These are phyloP conservation scores for Onychomys arenicola DNA, from an alignment of 2,797 vertebrate species.

Conservation along the genomic window DNA sequence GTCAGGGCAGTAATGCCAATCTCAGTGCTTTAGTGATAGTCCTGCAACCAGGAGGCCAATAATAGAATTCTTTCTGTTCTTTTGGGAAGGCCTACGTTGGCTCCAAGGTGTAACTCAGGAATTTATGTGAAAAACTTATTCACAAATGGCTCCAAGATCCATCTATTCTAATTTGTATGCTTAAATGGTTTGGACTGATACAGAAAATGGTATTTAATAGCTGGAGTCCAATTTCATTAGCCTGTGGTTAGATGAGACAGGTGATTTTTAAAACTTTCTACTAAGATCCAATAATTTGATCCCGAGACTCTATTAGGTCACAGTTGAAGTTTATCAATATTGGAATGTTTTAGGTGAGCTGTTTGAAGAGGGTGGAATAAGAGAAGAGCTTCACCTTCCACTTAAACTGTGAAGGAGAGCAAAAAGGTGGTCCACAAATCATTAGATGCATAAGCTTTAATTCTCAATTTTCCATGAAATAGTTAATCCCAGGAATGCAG, in stretches of 20 bases:
- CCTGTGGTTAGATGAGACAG: constrained; percentile 11
- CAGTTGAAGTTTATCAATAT: background rate
- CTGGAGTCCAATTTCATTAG: constrained; percentile 47
- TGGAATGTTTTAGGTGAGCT: constrained; percentile 38
- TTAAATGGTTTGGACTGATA: constrained; percentile 5
- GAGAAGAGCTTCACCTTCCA: background rate
- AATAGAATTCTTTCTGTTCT: constrained; percentile 7
- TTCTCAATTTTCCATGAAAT: constrained; percentile 41
- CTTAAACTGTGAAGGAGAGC: constrained; percentile 23
- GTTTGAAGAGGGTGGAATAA: background rate
- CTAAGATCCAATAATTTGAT: constrained; percentile 16
- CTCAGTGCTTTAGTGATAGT: background rate
- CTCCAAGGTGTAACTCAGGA: background rate
- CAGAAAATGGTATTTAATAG: constrained; percentile 11
- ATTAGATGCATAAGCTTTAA: constrained; percentile 33
- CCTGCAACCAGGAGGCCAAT: background rate
- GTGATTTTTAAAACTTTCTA: constrained; percentile 31
- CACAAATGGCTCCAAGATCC: background rate
- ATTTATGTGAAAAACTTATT: background rate
- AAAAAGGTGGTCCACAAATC: background rate
- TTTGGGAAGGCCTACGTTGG: constrained; percentile 14
- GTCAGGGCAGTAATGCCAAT: background rate
- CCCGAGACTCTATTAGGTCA: constrained; percentile 22
- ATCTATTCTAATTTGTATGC: constrained; percentile 41
- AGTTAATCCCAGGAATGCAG: constrained; percentile 11